Conservation (phyloP, 2,888 invertebrate species). For the Dynastes grantii region DNA sequence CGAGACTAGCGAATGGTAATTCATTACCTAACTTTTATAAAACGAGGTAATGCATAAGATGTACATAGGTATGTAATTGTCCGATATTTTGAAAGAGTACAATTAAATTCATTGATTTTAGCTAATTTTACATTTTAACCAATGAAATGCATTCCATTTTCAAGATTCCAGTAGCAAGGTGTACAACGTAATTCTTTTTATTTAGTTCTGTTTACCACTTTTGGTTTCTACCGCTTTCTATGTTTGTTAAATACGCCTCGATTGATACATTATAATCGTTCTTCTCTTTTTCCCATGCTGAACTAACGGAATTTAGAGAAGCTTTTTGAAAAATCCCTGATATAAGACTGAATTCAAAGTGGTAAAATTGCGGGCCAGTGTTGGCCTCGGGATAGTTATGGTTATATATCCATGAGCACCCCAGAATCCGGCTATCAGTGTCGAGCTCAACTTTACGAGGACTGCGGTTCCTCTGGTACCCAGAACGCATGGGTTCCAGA, state of each 20-base stretch:
- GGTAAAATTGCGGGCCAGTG: conserved; percentile 67
- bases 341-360: conserved; percentile 38
- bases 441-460: conserved; percentile 39
- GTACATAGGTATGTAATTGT: too few relatives aligned
- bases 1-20: too few relatives aligned
- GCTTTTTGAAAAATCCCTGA: conserved; percentile 12
- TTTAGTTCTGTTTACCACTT: neutral
- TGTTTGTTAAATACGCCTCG: neutral
- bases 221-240: neutral
- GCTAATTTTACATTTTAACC: too few relatives aligned
- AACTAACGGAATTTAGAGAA: conserved; percentile 18
- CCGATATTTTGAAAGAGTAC: too few relatives aligned
- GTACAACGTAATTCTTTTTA: neutral
- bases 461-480: conserved; percentile 43
- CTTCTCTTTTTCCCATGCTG: conserved; percentile 18
- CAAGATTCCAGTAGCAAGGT: too few relatives aligned
- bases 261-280: conserved; percentile 29
- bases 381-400: conserved; percentile 74
- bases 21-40: too few relatives aligned
- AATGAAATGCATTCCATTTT: too few relatives aligned
- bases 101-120: too few relatives aligned
- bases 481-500: conserved; percentile 48
- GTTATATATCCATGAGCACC: conserved; percentile 73
- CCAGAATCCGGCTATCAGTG: conserved; percentile 51
- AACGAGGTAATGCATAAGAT: too few relatives aligned